These are phyloP conservation scores for Operophtera brumata DNA, from an alignment of 2,888 invertebrate species.

Conservation along the genomic window DNA sequence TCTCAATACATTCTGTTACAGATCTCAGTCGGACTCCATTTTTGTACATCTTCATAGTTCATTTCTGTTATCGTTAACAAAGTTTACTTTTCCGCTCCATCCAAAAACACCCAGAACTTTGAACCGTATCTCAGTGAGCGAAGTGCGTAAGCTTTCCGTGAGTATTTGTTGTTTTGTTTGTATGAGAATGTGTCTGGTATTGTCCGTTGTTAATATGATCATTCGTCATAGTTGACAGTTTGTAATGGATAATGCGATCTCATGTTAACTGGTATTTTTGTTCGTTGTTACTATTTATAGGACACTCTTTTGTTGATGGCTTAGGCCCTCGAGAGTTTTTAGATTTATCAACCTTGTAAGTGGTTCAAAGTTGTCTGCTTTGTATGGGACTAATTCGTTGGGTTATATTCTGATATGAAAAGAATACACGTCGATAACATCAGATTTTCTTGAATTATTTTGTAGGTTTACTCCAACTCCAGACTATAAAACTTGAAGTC, in stretches of 20 bases:
- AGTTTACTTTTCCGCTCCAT: constrained; percentile 13
- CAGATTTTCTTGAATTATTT: too few relatives aligned
- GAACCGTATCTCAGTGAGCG: constrained; percentile 28
- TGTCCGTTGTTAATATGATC: constrained; percentile 63
- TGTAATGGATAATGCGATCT: constrained; percentile 66
- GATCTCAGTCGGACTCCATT: constrained; percentile 51
- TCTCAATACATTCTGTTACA: constrained; percentile 62
- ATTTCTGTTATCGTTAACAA: constrained; percentile 33
- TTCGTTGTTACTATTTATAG: constrained; percentile 34
- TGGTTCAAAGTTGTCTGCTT: constrained; percentile 22
- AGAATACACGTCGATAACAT: neutral
- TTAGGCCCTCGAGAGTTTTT: constrained; percentile 25
- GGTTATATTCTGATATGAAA: neutral
- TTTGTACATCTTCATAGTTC: constrained; percentile 56
- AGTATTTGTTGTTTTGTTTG: constrained; percentile 9
- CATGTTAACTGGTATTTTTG: constrained; percentile 46
- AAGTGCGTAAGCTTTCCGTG: neutral
- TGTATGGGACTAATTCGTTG: constrained; percentile 4
- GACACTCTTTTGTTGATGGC: constrained; percentile 33
- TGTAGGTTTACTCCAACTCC: too few relatives aligned
- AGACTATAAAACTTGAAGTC: too few relatives aligned
- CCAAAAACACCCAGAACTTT: constrained; percentile 19
- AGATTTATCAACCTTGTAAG: constrained; percentile 29
- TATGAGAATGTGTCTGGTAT: constrained; percentile 41
- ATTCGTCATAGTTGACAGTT: constrained; percentile 67